Evolutionary conservation across 2,888 invertebrate genomes (phyloP), one percentile per base, ranked within the genome.

Genomic region (Meandrusa payeni): DNA sequence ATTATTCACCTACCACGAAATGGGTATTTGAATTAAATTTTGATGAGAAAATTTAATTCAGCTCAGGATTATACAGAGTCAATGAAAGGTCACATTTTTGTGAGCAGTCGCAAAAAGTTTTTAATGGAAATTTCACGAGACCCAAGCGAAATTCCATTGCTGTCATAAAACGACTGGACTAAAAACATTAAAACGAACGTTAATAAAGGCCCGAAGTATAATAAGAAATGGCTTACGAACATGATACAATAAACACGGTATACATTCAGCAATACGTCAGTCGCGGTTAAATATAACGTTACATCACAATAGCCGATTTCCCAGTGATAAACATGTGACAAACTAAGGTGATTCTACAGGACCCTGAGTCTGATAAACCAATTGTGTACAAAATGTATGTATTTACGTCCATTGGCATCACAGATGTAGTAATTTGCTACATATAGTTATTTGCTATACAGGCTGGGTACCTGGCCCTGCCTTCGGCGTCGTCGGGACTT

Each of bases 201-300:
- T 41, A 49, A 48, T 45, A 48, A 48, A 43, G 9, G n/a, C 32
- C 23, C 36, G 29, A n/a, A n/a, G n/a, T 22, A 40, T 36, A 38
- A 48, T n/a, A n/a, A 48, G 39, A 11, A 40, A 29, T 31, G 31
- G 45, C 28, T 23, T 42, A 29, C 32, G 23, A 31, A 17, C 9
- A 23, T 32, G 20, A 37, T 31, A 43, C 7, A 46, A 41, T 32
- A 43, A 40, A 46, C 37, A 41, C 41, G 34, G 33, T 29, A 37
- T 33, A 12, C 31, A 42, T 36, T 43, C 42, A 17, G 23, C 28
- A 17, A 42, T 43, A 48, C 34, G 28, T 36, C 45, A 36, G 36
- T 10, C 15, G 36, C 26, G 24, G 31, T 28, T 36, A 29, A 41
- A 46, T 41, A 27, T 37, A 5, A 26, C 29, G 12, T 42, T 26